phyloP scores from a whole-genome alignment of 2,797 vertebrate species.

The Sardinella longiceps region DNA sequence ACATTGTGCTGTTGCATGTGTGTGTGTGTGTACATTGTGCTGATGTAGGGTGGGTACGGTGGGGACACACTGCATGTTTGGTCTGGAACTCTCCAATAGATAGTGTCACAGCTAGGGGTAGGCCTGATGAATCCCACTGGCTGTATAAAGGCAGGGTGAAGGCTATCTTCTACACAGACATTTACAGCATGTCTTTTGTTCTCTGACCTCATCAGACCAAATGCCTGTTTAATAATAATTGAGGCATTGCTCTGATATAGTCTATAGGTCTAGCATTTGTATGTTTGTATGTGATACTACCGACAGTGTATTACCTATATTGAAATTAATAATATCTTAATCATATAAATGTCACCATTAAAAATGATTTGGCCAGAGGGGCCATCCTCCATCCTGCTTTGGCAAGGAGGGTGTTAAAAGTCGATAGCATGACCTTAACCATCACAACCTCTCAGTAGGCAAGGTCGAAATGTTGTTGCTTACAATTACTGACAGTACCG shows the following conservation, averaged over 20 bases:
- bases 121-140: background rate
- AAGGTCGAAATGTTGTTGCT: background rate
- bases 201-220: background rate
- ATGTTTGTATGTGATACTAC: background rate
- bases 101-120: background rate
- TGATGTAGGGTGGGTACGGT: background rate
- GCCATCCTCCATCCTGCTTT: background rate
- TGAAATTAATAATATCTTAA: background rate
- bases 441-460: background rate
- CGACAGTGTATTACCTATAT: background rate
- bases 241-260: background rate
- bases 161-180: background rate
- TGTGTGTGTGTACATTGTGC: background rate
- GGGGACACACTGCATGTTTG: background rate
- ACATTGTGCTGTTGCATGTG: background rate
- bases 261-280: background rate
- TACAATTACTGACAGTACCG: too few relatives aligned
- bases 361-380: background rate
- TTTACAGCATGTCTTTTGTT: background rate
- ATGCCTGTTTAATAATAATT: background rate
- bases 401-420: background rate
- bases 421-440: background rate
- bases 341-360: background rate
- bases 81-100: background rate
- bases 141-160: background rate